Conservation (phyloP, 2,888 invertebrate species). For the Poecilus cupreus region DNA sequence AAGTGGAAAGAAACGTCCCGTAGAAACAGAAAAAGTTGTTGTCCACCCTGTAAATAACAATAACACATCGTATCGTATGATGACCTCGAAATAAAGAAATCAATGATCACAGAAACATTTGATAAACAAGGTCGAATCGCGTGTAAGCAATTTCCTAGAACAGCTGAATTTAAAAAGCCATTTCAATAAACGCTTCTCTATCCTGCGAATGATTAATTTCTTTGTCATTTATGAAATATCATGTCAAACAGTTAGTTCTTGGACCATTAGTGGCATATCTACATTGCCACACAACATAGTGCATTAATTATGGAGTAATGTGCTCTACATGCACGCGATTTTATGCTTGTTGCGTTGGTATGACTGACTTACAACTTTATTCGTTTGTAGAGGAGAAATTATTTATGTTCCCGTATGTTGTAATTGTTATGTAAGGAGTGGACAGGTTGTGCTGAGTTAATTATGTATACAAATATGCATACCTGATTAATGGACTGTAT, state of each 20-base stretch:
- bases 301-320: not conserved
- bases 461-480: conserved; percentile 11
- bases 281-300: too few species aligned
- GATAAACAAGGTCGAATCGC: conserved; percentile 48
- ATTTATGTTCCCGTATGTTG: conserved; percentile 12
- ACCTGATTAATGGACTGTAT: not conserved
- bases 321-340: not conserved
- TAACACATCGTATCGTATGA: conserved; percentile 28
- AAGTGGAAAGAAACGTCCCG: too few species aligned
- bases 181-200: conserved; percentile 26
- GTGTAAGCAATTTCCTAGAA: conserved; percentile 43
- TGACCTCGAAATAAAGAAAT: conserved; percentile 48
- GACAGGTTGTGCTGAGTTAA: conserved; percentile 1
- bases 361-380: conserved; percentile 3
- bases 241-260: not conserved
- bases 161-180: conserved; percentile 21
- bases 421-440: conserved; percentile 6
- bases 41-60: conserved; percentile 21
- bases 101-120: conserved; percentile 39
- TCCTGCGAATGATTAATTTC: conserved; percentile 18
- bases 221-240: not conserved
- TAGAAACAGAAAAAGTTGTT: not conserved
- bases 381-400: conserved; percentile 15
- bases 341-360: not conserved
- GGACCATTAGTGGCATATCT: too few species aligned